A percentile compares a stretch with the other conserved stretches of the same genome.
phyloP scores from a whole-genome alignment of 2,797 vertebrate species.

The Anabacerthia variegaticeps region DNA sequence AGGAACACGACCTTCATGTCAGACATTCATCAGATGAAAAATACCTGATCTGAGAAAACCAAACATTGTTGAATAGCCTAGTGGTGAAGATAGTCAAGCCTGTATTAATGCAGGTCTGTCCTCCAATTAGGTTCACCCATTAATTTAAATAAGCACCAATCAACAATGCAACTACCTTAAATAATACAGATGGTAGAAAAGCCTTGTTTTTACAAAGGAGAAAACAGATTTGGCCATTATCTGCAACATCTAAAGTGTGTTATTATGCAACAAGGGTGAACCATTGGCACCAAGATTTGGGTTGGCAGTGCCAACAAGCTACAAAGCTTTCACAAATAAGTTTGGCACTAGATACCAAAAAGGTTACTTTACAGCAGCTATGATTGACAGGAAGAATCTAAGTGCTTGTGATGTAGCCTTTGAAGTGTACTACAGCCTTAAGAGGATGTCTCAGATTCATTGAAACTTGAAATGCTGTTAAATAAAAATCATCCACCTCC shows the following conservation, averaged over 20 bases:
- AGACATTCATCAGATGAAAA: conserved; percentile 1
- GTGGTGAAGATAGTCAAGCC: neutral
- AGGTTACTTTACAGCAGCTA: neutral
- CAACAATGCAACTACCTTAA: neutral
- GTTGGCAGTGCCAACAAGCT: neutral
- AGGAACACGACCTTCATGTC: neutral
- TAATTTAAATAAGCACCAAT: neutral
- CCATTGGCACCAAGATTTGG: neutral
- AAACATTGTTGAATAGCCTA: neutral
- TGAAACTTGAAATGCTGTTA: neutral
- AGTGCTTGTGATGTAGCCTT: neutral
- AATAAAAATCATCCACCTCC: neutral
- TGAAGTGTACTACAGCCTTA: neutral
- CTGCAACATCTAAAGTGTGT: neutral
- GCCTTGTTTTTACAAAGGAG: neutral
- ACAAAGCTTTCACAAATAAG: neutral
- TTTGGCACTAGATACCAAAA: neutral
- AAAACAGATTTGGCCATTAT: neutral
- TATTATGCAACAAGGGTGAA: neutral
- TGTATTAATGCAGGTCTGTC: neutral
- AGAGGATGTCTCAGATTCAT: neutral
- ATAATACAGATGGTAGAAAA: neutral
- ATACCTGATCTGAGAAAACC: neutral
- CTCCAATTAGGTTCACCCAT: neutral
- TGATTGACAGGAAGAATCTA: neutral